Base-by-base conservation (phyloP, 2,888 invertebrate genomes). In the Thera britannica region DNA sequence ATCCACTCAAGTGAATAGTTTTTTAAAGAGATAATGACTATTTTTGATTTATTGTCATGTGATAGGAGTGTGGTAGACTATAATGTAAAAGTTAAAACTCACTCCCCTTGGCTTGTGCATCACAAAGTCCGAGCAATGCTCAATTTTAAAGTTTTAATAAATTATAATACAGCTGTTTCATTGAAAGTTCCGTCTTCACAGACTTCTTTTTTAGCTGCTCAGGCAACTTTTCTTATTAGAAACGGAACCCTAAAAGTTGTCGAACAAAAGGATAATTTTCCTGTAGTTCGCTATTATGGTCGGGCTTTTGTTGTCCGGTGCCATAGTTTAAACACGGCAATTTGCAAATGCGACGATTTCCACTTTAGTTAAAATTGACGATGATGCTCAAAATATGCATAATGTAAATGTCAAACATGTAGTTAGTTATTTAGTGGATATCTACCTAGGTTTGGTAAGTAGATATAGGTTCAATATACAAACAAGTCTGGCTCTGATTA, bases 261-360 rank as follows among this genome's bases (percentile, higher is more conserved):
- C 46, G 12, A 76, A 88, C 87, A 88, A 89, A 89, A 88, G 89
- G 83, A 86, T 86, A 87, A 87, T 88, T 87, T 79, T 74, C 79
- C 83, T 83, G 79, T 85, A 85, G 86, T 85, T 85, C 78, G 69
- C 80, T 79, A 81, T 83, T 85, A 85, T 83, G 77, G 73, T 75
- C 68, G 54, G 74, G 72, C 79, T 72, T 81, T 84, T 86, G 86
- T 86, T 81, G 75, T 72, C 74, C 67, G 70, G 75, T 75, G 77
- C 76, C 69, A 75, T 79, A 79, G 79, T 79, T 83, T 79, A 80
- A 82, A 80, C 73, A 78, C 72, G 73, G 78, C 81, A 80, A 82
- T 86, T 82, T 81, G 73, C 75, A 80, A 83, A 84, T 80, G 79
- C 72, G 68, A 72, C 72, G 73, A 74, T 76, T 81, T 80, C 76